A percentile compares a stretch with the other conserved stretches of the same genome.
Evolutionary conservation across 2,113 vertebrate species (phyloP).

Genomic region (Galemys pyrenaicus): DNA sequence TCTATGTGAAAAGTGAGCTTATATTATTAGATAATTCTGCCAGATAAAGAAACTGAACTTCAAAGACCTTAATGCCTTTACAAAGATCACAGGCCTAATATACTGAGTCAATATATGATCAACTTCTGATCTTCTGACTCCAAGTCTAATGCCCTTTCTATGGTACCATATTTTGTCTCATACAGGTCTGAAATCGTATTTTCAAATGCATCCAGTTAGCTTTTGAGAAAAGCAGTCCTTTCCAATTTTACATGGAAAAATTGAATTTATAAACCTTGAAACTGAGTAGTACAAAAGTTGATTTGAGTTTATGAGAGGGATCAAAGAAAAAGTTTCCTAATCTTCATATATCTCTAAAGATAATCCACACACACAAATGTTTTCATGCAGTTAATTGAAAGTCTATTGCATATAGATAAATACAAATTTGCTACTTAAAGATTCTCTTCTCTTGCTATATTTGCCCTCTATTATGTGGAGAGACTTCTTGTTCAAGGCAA

Average conservation of each 20-base stretch:
- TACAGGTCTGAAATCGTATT: background rate
- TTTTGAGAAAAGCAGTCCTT: slow-evolving; percentile 3
- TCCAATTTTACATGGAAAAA: background rate
- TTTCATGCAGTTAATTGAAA: background rate
- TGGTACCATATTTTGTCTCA: background rate
- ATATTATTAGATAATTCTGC: background rate
- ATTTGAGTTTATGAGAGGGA: background rate
- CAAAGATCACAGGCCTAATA: background rate
- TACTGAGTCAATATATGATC: background rate
- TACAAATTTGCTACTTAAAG: background rate
- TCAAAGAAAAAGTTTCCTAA: background rate
- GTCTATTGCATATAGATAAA: background rate
- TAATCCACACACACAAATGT: background rate
- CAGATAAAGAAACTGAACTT: slow-evolving; percentile 32
- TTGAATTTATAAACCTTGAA: background rate
- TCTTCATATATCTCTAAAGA: slow-evolving; percentile 19
- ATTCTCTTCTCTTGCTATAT: background rate
- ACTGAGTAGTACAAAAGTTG: background rate
- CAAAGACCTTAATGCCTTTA: background rate
- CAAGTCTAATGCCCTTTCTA: background rate
- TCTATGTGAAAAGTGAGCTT: background rate
- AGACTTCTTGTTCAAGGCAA: background rate
- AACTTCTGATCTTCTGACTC: background rate
- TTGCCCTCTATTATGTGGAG: background rate
- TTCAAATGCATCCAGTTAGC: background rate